Evolutionary conservation across 2,797 vertebrate species (phyloP), one percentile per base, ranked within the genome.

Genomic region (Sylvia borin): DNA sequence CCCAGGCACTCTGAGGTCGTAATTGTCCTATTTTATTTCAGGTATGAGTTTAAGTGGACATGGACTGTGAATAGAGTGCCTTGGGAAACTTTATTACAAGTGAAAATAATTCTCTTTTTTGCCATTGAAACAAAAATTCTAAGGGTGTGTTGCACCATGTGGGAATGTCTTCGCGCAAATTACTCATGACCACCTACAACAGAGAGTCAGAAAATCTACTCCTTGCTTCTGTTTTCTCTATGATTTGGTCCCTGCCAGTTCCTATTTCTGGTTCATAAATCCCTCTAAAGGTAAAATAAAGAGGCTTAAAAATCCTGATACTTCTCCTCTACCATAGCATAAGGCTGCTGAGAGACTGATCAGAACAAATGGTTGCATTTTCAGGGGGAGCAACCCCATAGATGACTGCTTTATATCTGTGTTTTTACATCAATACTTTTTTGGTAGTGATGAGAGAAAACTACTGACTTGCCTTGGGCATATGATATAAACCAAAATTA

Each of bases 361-460:
- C 57, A 92, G 67, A 66, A 89, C 7, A 92, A 88, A 60, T 0
- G 7, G 11, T 53, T 91, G 16, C 16, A 71, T 92, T 95, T 85
- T 80, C 38, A 62, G 24, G 14, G 13, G 9, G 8, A 58, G 10
- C 55, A 85, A 34, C 68, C 60, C 68, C 58, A 32, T 47, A 88
- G 62, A 66, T 70, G 48, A 48, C 65, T 90, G 65, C 5, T 87
- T 94, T 65, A 64, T 85, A 53, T 55, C 47, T 80, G 1, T 64
- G 42, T 26, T 94, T 93, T 93, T 87, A 79, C 68, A 87, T 83
- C 42, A 92, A 18, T 36, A 67, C 45, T 92, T 92, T 43, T 93
- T 92, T 43, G 42, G 40, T 91, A 88, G 32, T 16, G 76, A 96
- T 96, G 86, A 96, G 51, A 94, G 58, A 85, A 94, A 95, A 60